phyloP scores from a whole-genome alignment of 2,888 invertebrate species.

The Pyralis farinalis region DNA sequence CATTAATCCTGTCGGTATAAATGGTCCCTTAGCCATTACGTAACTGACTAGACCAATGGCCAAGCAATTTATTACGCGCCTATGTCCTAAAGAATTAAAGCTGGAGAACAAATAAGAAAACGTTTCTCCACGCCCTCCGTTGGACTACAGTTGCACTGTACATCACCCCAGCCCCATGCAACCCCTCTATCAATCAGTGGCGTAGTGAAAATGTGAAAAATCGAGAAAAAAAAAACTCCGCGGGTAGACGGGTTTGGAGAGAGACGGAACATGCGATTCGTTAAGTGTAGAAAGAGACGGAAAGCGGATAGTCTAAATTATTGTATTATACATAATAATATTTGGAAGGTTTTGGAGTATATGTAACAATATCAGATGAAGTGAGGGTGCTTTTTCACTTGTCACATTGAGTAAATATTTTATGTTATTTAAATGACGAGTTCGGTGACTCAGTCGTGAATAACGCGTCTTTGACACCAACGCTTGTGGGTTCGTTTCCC shows the following conservation, averaged over 20 bases:
- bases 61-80: neutral
- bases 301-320: conserved; percentile 60
- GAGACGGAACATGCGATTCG: conserved; percentile 29
- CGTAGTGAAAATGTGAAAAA: conserved; percentile 53
- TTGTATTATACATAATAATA: conserved; percentile 69
- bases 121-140: conserved; percentile 18
- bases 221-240: conserved; percentile 47
- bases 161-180: conserved; percentile 16
- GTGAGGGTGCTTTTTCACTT: too few relatives aligned
- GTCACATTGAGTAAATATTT: too few relatives aligned
- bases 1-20: neutral
- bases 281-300: conserved; percentile 25
- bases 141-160: conserved; percentile 13
- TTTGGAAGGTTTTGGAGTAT: conserved; percentile 45
- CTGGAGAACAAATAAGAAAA: conserved; percentile 8
- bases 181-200: conserved; percentile 46
- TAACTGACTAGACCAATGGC: conserved; percentile 1
- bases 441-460: too few relatives aligned
- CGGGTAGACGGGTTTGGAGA: conserved; percentile 37
- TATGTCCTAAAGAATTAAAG: neutral
- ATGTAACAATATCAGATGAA: conserved; percentile 26
- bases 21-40: neutral
- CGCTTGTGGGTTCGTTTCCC: too few relatives aligned
- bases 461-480: too few relatives aligned
- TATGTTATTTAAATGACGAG: too few relatives aligned